These are phyloP conservation scores for Drosophila repletoides DNA, from an alignment of 1,140 invertebrate genomes.

Conservation along the genomic window DNA sequence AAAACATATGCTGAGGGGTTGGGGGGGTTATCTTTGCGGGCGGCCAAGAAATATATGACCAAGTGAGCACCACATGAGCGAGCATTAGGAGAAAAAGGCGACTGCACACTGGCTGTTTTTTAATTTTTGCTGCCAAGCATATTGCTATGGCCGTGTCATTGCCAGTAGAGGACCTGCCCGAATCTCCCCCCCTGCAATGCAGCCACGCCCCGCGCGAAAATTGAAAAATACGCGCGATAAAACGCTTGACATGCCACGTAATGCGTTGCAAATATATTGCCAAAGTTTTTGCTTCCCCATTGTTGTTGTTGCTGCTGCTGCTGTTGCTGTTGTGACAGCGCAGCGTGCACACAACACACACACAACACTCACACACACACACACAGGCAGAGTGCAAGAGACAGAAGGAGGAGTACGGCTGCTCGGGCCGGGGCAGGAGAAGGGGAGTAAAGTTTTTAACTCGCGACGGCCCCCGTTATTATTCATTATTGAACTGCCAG, in stretches of 20 bases:
- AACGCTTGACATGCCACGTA: constrained; percentile 80
- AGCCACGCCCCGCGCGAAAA: constrained; percentile 43
- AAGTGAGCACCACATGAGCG: constrained; percentile 44
- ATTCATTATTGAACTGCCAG: constrained; percentile 80
- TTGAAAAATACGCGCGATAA: constrained; percentile 81
- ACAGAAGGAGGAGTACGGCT: not conserved
- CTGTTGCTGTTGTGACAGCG: constrained; percentile 64
- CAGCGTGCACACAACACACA: constrained; percentile 45
- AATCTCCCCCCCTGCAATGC: not conserved
- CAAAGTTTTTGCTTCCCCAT: constrained; percentile 57
- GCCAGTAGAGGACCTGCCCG: constrained; percentile 36
- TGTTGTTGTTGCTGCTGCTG: constrained; percentile 19
- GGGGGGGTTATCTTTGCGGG: constrained; percentile 65
- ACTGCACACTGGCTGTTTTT: constrained; percentile 45
- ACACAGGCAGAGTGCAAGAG: not conserved
- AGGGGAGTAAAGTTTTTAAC: constrained; percentile 59
- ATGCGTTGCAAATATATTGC: constrained; percentile 80
- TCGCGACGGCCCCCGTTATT: constrained; percentile 71
- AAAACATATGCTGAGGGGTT: constrained; percentile 34
- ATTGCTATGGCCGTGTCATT: constrained; percentile 62
- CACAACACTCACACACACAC: constrained; percentile 18
- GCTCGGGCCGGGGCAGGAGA: not conserved
- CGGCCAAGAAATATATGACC: constrained; percentile 69
- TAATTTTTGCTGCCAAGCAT: constrained; percentile 71
- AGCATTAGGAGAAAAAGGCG: constrained; percentile 55